Evolutionary conservation across 2,113 vertebrate genomes (phyloP).

Genomic region (Boleophthalmus pectinirostris): DNA sequence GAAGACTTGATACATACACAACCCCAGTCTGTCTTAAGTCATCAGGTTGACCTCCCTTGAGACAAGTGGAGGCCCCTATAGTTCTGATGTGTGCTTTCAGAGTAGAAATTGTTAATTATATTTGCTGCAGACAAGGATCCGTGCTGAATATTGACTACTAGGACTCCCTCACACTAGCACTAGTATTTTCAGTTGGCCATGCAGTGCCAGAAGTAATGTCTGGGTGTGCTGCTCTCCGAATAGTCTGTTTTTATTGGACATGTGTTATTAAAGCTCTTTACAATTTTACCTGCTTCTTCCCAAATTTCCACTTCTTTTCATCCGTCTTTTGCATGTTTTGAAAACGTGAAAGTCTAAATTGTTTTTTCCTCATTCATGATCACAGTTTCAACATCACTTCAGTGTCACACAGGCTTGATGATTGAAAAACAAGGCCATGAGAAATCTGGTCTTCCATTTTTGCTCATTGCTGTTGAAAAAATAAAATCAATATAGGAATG

Average conservation of each 20-base stretch:
- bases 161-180: conserved; percentile 37
- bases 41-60: conserved; percentile 37
- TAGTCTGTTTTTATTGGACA: conserved; percentile 13
- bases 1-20: conserved; percentile 40
- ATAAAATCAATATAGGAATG: conserved; percentile 29
- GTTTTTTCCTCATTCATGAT: conserved; percentile 6
- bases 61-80: conserved; percentile 26
- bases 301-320: conserved; percentile 16
- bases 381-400: conserved; percentile 13
- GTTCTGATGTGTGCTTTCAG: conserved; percentile 27
- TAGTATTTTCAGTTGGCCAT: conserved; percentile 26
- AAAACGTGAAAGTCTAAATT: conserved; percentile 23
- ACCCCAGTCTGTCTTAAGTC: conserved; percentile 36
- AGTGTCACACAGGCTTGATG: conserved; percentile 12
- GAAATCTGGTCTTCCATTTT: conserved; percentile 63
- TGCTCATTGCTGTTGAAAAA: conserved; percentile 37
- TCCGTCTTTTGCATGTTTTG: conserved; percentile 14
- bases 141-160: conserved; percentile 37
- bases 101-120: conserved; percentile 41
- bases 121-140: conserved; percentile 42
- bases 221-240: conserved; percentile 16
- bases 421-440: conserved; percentile 29
- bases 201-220: conserved; percentile 8
- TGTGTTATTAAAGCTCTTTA: conserved; percentile 35
- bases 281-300: conserved; percentile 37